Evolutionary conservation across 2,113 vertebrate species (phyloP).

Genomic region (Chaenogobius annularis): DNA sequence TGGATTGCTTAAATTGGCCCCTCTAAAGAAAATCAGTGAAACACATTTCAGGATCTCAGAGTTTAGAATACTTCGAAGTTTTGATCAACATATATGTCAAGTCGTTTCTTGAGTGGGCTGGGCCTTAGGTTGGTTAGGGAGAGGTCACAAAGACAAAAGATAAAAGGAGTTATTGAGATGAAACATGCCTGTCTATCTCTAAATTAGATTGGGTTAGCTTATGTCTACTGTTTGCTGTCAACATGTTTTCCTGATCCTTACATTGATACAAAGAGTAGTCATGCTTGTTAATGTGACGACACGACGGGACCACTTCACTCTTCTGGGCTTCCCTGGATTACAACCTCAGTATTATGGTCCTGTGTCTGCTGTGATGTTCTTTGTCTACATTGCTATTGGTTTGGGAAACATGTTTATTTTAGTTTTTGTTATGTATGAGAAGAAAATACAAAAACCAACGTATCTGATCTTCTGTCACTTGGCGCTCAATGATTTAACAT

Average conservation of each 20-base stretch:
- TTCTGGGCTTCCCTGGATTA: conserved; percentile 71
- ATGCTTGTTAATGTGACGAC: conserved; percentile 24
- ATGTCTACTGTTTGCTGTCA: not conserved
- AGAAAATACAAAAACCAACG: conserved; percentile 67
- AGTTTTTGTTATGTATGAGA: conserved; percentile 53
- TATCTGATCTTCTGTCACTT: conserved; percentile 75
- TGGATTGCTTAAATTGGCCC: too few relatives aligned
- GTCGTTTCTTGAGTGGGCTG: not conserved
- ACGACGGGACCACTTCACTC: conserved; percentile 35
- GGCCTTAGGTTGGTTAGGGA: not conserved
- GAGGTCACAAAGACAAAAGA: not conserved
- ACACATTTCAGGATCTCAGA: too few relatives aligned
- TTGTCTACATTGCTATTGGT: conserved; percentile 55
- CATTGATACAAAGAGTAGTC: not conserved
- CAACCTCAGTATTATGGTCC: conserved; percentile 41
- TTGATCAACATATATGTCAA: not conserved
- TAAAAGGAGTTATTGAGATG: not conserved
- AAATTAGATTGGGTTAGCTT: not conserved
- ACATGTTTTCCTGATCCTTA: not conserved
- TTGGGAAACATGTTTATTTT: conserved; percentile 67
- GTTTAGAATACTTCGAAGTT: not conserved
- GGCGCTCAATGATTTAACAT: conserved; percentile 67
- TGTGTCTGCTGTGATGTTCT: conserved; percentile 50
- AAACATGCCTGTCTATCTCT: not conserved
- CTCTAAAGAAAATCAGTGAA: too few relatives aligned